phyloP scores from a whole-genome alignment of 2,113 vertebrate species.

The Phaethon lepturus region DNA sequence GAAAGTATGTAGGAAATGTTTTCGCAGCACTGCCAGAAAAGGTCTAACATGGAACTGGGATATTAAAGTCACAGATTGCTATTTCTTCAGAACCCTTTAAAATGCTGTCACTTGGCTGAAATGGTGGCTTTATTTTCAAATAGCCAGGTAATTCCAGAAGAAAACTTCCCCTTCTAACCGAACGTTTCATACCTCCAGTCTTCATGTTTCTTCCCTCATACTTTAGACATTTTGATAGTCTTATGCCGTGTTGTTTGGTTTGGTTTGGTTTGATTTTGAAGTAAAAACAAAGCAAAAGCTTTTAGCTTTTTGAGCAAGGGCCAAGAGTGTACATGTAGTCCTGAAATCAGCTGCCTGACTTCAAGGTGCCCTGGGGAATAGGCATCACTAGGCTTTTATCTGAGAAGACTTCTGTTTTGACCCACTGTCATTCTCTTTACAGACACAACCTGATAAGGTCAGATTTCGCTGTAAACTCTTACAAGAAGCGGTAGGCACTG shows the following conservation, averaged over 20 bases:
- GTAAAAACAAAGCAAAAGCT: background rate
- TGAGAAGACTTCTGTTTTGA: background rate
- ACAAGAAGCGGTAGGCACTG: background rate
- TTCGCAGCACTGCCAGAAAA: conserved; percentile 64
- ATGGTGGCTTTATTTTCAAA: background rate
- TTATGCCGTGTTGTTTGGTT: background rate
- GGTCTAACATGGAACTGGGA: conserved; percentile 35
- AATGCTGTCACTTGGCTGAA: background rate
- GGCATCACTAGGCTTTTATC: background rate
- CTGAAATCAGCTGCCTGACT: background rate
- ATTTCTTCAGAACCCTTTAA: conserved; percentile 6
- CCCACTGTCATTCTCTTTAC: background rate
- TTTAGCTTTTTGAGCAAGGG: background rate
- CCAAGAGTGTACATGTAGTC: background rate
- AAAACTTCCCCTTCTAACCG: background rate
- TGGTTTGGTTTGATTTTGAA: background rate
- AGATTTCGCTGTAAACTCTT: background rate
- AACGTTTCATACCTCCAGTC: background rate
- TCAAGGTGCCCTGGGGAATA: background rate
- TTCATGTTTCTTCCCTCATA: background rate
- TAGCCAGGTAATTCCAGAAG: background rate
- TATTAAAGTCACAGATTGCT: conserved; percentile 30
- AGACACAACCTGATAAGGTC: background rate
- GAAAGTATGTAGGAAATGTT: conserved; percentile 81
- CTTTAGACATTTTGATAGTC: background rate